Evolutionary conservation across 2,888 invertebrate species (phyloP).

Genomic region (Agonopterix alstromeriana): DNA sequence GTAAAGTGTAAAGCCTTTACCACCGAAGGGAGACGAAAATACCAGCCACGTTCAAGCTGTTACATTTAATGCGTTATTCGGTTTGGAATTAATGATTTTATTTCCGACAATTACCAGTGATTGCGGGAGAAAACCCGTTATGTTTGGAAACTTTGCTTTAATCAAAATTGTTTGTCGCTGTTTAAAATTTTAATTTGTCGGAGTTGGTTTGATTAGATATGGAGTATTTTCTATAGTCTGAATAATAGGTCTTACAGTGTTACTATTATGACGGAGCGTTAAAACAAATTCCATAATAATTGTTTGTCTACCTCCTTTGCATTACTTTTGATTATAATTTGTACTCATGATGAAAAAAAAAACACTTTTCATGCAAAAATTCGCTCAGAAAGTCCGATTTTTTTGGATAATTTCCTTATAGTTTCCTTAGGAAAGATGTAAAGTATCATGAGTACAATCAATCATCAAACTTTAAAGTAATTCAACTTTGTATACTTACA

Average conservation of each 20-base stretch:
- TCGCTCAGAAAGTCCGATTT: too few relatives aligned
- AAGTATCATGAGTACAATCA: too few relatives aligned
- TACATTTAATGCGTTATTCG: constrained; percentile 74
- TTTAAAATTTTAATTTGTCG: constrained; percentile 1
- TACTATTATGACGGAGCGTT: not conserved
- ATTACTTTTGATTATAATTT: not conserved
- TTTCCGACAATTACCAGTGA: constrained; percentile 58
- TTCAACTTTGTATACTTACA: too few relatives aligned
- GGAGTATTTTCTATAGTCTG: not conserved
- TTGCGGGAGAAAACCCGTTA: constrained; percentile 33
- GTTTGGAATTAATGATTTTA: constrained; percentile 74
- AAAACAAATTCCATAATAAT: not conserved
- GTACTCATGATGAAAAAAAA: not conserved
- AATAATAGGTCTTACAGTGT: not conserved
- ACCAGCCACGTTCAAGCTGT: constrained; percentile 60
- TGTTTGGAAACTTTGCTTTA: constrained; percentile 33
- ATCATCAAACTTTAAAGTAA: too few relatives aligned
- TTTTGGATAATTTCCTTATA: too few relatives aligned
- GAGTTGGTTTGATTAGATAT: not conserved
- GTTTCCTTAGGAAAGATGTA: too few relatives aligned
- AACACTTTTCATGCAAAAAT: not conserved
- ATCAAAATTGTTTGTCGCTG: constrained; percentile 34
- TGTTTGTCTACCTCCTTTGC: not conserved
- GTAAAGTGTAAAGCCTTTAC: too few relatives aligned
- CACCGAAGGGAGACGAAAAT: constrained; percentile 1